Conservation (phyloP, 2,888 invertebrate genomes). For the Melangyna quadrimaculata region DNA sequence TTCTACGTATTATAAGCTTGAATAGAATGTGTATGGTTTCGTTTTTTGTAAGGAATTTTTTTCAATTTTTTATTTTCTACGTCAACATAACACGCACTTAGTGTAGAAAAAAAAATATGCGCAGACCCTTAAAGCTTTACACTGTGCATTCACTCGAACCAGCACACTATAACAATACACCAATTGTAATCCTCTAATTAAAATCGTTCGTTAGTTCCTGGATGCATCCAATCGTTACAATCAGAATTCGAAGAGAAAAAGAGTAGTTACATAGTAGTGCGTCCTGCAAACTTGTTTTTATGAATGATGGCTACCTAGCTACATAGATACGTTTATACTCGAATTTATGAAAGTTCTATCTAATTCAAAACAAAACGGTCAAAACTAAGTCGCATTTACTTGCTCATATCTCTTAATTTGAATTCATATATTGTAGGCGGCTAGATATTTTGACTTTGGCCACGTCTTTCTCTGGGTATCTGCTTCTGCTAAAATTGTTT, state of each 20-base stretch:
- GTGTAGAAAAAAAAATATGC: neutral
- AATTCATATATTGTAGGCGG: too few species aligned
- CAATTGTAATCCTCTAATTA: constrained; percentile 56
- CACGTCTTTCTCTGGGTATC: too few species aligned
- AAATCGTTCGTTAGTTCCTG: constrained; percentile 7
- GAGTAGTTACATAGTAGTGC: neutral
- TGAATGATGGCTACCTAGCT: neutral
- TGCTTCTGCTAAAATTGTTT: too few species aligned
- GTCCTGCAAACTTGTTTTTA: neutral
- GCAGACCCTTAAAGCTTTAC: neutral
- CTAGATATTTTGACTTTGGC: too few species aligned
- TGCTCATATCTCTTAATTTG: too few species aligned
- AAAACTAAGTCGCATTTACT: too few species aligned
- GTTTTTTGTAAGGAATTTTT: neutral
- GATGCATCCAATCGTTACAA: neutral
- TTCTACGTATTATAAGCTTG: constrained; percentile 10
- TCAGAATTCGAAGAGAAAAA: neutral
- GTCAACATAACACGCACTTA: neutral
- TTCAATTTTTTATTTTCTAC: neutral
- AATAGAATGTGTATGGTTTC: constrained; percentile 9
- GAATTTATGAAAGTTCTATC: too few species aligned
- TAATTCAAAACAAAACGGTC: too few species aligned
- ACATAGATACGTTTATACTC: too few species aligned
- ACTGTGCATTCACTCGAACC: constrained; percentile 25
- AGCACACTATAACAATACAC: constrained; percentile 20